Conservation (phyloP, 2,888 invertebrate genomes). For the Lasioglossum calceatum region DNA sequence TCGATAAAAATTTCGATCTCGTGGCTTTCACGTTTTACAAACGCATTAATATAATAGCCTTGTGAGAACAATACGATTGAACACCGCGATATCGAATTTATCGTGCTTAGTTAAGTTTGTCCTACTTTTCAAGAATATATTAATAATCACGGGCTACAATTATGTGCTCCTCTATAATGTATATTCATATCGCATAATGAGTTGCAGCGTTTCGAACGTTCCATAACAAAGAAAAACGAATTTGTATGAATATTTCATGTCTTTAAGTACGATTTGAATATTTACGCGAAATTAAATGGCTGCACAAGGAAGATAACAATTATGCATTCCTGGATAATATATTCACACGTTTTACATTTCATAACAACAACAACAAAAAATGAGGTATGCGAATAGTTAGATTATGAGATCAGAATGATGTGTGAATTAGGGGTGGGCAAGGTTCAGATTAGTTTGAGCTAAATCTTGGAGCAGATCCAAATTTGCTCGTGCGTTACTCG, state of each 20-base stretch:
- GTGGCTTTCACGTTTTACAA: neutral
- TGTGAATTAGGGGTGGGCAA: constrained; percentile 42
- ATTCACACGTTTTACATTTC: neutral
- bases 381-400: too few relatives aligned
- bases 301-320: neutral
- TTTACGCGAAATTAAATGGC: neutral
- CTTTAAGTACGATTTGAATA: neutral
- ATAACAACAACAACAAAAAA: neutral
- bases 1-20: neutral
- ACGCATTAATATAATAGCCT: neutral
- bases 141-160: neutral
- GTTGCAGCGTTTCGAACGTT: neutral
- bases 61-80: neutral
- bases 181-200: neutral
- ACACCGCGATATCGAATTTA: neutral
- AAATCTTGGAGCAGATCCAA: constrained; percentile 52
- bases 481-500: constrained; percentile 45
- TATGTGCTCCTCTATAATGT: neutral
- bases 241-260: neutral
- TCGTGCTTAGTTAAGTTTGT: neutral
- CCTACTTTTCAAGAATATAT: neutral
- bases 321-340: neutral
- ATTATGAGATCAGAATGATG: neutral
- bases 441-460: constrained; percentile 37
- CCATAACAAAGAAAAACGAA: neutral